Evolutionary conservation across 2,113 vertebrate genomes (phyloP).

Genomic region (Sapajus apella): DNA sequence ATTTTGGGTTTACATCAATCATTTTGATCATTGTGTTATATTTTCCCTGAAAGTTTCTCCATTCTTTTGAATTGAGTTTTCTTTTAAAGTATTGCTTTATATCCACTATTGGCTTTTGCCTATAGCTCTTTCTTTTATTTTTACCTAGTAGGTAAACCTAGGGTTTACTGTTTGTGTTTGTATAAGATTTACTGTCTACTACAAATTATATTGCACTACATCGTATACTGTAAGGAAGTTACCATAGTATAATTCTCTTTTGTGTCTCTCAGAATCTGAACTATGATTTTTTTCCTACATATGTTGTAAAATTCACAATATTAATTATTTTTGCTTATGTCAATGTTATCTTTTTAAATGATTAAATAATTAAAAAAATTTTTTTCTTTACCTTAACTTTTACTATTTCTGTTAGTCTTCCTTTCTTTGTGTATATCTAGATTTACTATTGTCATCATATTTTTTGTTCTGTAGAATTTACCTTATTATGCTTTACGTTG

Average conservation of each 20-base stretch:
- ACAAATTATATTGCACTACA: neutral
- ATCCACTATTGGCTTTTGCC: neutral
- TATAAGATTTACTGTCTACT: too few relatives aligned
- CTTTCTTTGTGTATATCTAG: neutral
- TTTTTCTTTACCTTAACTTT: neutral
- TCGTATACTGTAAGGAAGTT: neutral
- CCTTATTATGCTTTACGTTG: neutral
- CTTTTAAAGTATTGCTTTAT: neutral
- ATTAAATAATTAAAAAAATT: neutral
- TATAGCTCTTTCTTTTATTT: neutral
- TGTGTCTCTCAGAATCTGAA: neutral
- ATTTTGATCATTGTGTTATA: neutral
- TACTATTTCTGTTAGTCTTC: neutral
- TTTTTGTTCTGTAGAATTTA: neutral
- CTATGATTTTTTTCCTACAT: neutral
- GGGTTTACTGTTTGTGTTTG: too few relatives aligned
- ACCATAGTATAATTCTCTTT: too few relatives aligned
- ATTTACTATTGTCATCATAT: neutral
- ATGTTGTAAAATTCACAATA: neutral
- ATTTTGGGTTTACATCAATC: too few relatives aligned
- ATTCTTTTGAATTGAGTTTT: neutral
- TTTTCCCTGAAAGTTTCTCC: too few relatives aligned
- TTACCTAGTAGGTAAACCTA: neutral
- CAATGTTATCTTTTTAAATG: neutral
- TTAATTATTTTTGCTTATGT: neutral